These are phyloP conservation scores for Onthophagus taurus DNA, from an alignment of 1,140 invertebrate species.

Conservation along the genomic window DNA sequence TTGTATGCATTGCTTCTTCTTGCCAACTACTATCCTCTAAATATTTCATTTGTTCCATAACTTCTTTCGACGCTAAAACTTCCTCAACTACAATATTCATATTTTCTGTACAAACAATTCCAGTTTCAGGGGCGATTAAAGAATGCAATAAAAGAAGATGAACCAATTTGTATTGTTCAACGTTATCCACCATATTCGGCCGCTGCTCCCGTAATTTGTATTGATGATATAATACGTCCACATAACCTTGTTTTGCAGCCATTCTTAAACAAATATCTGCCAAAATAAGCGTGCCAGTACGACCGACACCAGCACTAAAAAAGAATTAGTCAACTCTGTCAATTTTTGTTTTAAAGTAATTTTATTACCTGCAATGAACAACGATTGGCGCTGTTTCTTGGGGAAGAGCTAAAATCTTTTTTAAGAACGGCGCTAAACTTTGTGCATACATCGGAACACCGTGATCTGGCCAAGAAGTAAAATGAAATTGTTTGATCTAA, in stretches of 20 bases:
- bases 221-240: conserved; percentile 79
- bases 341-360: too few relatives aligned
- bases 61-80: conserved; percentile 7
- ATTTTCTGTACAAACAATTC: conserved; percentile 22
- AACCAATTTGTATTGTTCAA: conserved; percentile 33
- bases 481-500: conserved; percentile 36
- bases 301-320: conserved; percentile 68
- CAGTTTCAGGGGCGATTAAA: conserved; percentile 22
- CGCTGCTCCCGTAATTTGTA: conserved; percentile 68
- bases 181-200: conserved; percentile 66
- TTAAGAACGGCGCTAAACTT: conserved; percentile 47
- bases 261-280: conserved; percentile 69
- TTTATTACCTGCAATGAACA: conserved; percentile 48
- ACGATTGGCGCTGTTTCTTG: conserved; percentile 42
- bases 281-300: conserved; percentile 75
- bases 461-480: conserved; percentile 56
- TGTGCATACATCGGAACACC: conserved; percentile 48
- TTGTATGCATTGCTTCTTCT: conserved; percentile 20
- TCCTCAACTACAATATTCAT: conserved; percentile 16
- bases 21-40: conserved; percentile 23
- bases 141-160: conserved; percentile 31
- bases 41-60: conserved; percentile 23
- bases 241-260: conserved; percentile 48
- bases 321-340: too few relatives aligned
- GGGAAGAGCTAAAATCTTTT: conserved; percentile 43